Evolutionary conservation across 2,797 vertebrate species (phyloP).

Genomic region (Macrochelys suwanniensis): DNA sequence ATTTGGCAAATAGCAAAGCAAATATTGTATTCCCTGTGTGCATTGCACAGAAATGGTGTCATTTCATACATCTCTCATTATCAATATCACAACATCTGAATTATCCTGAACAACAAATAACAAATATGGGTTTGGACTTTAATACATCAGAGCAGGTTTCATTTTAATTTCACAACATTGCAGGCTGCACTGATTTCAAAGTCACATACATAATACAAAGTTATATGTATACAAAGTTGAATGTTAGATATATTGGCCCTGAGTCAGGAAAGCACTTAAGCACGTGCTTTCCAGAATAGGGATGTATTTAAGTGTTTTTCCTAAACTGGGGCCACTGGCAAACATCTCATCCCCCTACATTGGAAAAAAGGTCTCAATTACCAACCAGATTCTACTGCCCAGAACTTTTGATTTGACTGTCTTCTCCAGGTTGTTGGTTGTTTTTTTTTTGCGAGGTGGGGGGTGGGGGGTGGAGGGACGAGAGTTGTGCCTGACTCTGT

Average conservation of each 20-base stretch:
- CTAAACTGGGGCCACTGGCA: background rate
- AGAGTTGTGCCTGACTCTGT: background rate
- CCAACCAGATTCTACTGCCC: background rate
- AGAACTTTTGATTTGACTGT: background rate
- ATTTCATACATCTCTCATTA: conserved; percentile 65
- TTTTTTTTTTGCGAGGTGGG: no score
- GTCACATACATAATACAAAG: background rate
- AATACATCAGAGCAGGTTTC: background rate
- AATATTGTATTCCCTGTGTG: conserved; percentile 55
- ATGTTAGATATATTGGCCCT: background rate
- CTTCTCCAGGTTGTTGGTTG: background rate
- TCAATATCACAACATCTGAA: conserved; percentile 30
- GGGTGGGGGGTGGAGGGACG: no score
- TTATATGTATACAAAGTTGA: background rate
- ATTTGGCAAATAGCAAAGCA: conserved; percentile 28
- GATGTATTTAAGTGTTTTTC: background rate
- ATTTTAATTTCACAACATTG: background rate
- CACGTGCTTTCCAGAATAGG: background rate
- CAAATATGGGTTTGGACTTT: conserved; percentile 12
- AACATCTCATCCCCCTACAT: background rate
- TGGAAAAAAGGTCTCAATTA: background rate
- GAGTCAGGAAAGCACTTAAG: background rate
- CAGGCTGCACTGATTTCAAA: background rate
- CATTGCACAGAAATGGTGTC: conserved; percentile 56
- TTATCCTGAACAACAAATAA: conserved; percentile 9